These are phyloP conservation scores for Coenonympha glycerion DNA, from an alignment of 2,888 invertebrate species.

Conservation along the genomic window DNA sequence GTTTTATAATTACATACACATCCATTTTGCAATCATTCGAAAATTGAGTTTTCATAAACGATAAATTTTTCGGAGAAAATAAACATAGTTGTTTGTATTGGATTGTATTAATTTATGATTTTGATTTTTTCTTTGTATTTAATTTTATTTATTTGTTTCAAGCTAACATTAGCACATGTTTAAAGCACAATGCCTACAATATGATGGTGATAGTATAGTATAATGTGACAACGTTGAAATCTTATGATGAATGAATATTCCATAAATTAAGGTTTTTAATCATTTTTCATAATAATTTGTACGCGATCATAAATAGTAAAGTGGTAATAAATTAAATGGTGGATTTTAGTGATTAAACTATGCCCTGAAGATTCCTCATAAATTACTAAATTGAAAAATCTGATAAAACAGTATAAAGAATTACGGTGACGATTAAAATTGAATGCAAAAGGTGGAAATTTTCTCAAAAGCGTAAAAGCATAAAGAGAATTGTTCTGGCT, in stretches of 20 bases:
- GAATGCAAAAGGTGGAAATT: not conserved
- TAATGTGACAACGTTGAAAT: constrained; percentile 24
- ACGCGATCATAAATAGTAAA: constrained; percentile 21
- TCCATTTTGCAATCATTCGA: not conserved
- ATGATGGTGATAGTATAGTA: constrained; percentile 26
- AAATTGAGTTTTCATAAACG: not conserved
- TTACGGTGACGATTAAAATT: not conserved
- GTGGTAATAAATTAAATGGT: constrained; percentile 13
- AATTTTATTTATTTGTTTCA: not conserved
- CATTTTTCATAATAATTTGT: constrained; percentile 27
- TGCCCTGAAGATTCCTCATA: constrained; percentile 12
- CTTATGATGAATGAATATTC: constrained; percentile 24
- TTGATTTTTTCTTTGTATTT: not conserved
- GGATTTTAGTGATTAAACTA: constrained; percentile 3
- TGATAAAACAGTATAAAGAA: not conserved
- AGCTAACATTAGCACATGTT: too few relatives aligned
- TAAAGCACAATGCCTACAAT: constrained; percentile 18
- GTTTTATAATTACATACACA: constrained; percentile 10
- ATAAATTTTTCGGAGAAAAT: not conserved
- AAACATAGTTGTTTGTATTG: not conserved
- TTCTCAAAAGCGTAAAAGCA: too few relatives aligned
- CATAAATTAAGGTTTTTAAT: constrained; percentile 24
- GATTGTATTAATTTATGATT: too few relatives aligned
- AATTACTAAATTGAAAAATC: not conserved
- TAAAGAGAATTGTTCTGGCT: not conserved